Conservation (phyloP, 2,113 vertebrate species). For the Choloepus hoffmanni region DNA sequence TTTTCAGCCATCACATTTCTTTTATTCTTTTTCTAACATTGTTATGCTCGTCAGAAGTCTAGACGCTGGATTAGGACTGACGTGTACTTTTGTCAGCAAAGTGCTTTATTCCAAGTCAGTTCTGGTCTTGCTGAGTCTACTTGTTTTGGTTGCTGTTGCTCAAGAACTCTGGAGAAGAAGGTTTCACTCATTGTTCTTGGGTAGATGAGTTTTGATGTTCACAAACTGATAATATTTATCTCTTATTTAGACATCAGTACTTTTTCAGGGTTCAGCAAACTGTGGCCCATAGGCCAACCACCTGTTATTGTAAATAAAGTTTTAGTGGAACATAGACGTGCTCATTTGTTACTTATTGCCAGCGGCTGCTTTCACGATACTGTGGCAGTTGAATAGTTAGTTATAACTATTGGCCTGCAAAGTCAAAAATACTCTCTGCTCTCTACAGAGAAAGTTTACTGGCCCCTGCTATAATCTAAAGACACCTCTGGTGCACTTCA, state of each 20-base stretch:
- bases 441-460: not conserved
- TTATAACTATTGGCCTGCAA: not conserved
- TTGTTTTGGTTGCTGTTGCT: not conserved
- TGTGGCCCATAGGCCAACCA: not conserved
- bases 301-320: constrained; percentile 8
- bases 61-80: not conserved
- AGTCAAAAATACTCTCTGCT: not conserved
- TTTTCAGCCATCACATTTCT: not conserved
- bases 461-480: not conserved
- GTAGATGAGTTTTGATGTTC: not conserved
- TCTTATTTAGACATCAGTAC: not conserved
- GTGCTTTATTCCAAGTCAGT: not conserved
- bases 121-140: not conserved
- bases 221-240: not conserved
- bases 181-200: constrained; percentile 22
- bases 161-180: not conserved
- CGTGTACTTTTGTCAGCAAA: not conserved
- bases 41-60: not conserved
- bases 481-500: not conserved
- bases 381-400: not conserved
- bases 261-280: constrained; percentile 6
- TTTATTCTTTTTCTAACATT: not conserved
- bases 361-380: not conserved
- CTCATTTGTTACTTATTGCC: not conserved
- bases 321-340: not conserved